A percentile compares a stretch with the other conserved stretches of the same genome.
Evolutionary conservation across 2,113 vertebrate genomes (phyloP).

Genomic region (Oenanthe oenanthe): DNA sequence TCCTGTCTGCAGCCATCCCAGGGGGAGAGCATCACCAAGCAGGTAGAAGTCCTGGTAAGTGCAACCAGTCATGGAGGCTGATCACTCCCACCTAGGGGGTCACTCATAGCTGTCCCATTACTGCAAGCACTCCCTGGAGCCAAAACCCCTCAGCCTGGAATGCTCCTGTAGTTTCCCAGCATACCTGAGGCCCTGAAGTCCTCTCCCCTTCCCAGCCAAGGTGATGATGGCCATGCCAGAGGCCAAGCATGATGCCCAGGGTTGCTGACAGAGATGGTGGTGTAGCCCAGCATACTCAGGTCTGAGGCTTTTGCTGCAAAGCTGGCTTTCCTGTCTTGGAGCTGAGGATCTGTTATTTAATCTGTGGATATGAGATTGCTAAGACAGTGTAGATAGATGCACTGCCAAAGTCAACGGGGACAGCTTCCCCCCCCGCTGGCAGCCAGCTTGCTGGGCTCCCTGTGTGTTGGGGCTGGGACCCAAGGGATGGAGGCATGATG

Average conservation of each 20-base stretch:
- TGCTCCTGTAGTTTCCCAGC: neutral
- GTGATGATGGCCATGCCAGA: neutral
- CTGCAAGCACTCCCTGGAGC: neutral
- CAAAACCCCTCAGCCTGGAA: neutral
- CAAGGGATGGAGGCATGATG: neutral
- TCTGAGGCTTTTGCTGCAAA: neutral
- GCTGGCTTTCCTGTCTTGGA: constrained; percentile 27
- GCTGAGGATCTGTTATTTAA: constrained; percentile 34
- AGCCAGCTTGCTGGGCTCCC: neutral
- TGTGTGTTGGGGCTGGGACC: neutral
- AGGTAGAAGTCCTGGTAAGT: constrained; percentile 86
- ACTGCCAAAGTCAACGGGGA: constrained; percentile 38
- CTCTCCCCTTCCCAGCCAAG: neutral
- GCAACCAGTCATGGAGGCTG: rapidly evolving
- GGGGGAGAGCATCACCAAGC: constrained; percentile 80
- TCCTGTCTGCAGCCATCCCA: constrained; percentile 52
- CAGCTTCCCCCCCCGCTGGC: neutral
- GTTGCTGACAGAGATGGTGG: rapidly evolving
- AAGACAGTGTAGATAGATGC: constrained; percentile 51
- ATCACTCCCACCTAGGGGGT: neutral
- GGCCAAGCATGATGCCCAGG: neutral
- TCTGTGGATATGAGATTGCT: constrained; percentile 52
- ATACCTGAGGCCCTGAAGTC: too few species aligned
- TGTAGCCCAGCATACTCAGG: neutral
- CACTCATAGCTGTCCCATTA: neutral